Base-by-base conservation (phyloP, 2,113 vertebrate genomes). In the Terrapene triunguis region DNA sequence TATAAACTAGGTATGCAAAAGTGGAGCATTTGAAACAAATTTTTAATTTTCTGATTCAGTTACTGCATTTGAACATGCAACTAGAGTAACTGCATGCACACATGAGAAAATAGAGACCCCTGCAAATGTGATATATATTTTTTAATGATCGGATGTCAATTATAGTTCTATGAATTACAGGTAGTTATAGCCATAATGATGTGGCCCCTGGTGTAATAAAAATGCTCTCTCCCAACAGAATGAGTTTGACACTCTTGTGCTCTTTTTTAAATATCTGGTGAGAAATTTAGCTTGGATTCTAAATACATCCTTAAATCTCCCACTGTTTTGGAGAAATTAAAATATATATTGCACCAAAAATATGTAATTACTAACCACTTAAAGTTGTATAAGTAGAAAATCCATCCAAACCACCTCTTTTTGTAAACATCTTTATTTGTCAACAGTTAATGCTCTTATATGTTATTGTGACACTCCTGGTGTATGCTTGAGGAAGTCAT, bases 371-470 rank as follows among this genome's bases (percentile, higher is more conserved):
- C 42, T 25, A 78, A 27, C 3, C 25, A 47, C 42, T 42, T 78
- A 13, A 72, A 13, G 24, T 47, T 44, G 42, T 78, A 13, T 11
- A 12, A 47, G 24, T 78, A 12, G 62, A 21, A 35, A 55, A 38
- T 6, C 9, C 89, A 89, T 9, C 29, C 13, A 51, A 21, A 1
- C 3, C 76, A 89, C 17, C 12, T 76, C 44, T 92, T 5, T 90
- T 90, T 27, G 11, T 44, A 47, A 44, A 78, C 5, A 38, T 42
- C 27, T 42, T 78, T 62, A 62, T 62, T 14, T 29, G 4, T 78
- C 7, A 38, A 72, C 13, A 88, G 0, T 44, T 83, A 57, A 8
- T 25, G 53, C 11, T 80, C 2, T 0, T 17, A 22, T 35, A 16
- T 3, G 5, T 21, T 89, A 13, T 44, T 78, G 74, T 48, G 44